phyloP scores from a whole-genome alignment of 2,888 invertebrate species.

The Micoletzkya japonica region DNA sequence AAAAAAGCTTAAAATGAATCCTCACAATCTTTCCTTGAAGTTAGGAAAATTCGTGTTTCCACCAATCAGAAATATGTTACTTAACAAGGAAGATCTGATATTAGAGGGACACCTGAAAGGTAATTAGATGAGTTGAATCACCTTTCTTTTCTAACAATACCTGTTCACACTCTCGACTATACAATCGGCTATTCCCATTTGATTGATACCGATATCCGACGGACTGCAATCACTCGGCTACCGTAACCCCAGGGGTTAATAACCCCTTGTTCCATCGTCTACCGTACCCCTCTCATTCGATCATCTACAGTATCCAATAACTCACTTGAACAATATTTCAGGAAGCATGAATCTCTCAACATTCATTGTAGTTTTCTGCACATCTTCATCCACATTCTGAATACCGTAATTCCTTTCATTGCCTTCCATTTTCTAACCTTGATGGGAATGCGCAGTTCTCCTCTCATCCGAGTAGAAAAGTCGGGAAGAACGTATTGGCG shows the following conservation, averaged over 20 bases:
- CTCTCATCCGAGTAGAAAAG: constrained; percentile 72
- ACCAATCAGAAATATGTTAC: constrained; percentile 80
- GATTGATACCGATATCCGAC: constrained; percentile 85
- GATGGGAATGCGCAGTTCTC: constrained; percentile 33
- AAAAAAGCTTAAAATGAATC: background rate
- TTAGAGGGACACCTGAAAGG: constrained; percentile 59
- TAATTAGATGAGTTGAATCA: background rate
- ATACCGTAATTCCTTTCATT: background rate
- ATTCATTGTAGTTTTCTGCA: constrained; percentile 75
- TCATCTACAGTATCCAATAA: background rate
- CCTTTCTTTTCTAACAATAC: background rate
- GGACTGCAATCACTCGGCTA: constrained; percentile 71
- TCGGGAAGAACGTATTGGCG: constrained; percentile 93
- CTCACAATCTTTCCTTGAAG: constrained; percentile 76
- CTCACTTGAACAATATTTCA: constrained; percentile 78
- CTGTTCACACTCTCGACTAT: constrained; percentile 1
- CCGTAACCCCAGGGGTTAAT: too few species aligned
- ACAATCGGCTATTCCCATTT: constrained; percentile 78
- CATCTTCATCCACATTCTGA: constrained; percentile 69
- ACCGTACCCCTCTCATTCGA: background rate
- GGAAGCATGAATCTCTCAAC: constrained; percentile 93
- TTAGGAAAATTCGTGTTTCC: constrained; percentile 81
- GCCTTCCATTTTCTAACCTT: constrained; percentile 11
- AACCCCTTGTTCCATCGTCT: too few species aligned
- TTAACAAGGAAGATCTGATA: constrained; percentile 77